Evolutionary conservation across 2,888 invertebrate genomes (phyloP).

Genomic region (Tinea trinotella): DNA sequence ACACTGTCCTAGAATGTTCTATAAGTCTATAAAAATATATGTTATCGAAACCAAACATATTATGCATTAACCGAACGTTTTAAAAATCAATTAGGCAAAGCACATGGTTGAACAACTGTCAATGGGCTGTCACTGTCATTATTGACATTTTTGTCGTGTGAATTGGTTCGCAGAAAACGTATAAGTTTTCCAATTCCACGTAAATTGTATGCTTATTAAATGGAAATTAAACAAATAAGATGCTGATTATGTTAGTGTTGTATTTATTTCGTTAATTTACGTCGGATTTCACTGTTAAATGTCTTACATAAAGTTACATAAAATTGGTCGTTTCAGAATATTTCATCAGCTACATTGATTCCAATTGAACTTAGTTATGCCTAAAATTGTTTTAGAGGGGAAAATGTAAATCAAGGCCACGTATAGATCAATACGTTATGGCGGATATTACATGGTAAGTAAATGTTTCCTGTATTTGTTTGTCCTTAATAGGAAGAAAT

Average conservation of each 20-base stretch:
- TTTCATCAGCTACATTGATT: conserved; percentile 3
- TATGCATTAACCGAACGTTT: not conserved
- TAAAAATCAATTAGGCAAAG: not conserved
- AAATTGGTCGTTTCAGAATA: not conserved
- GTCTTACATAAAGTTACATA: not conserved
- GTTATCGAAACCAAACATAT: too few species aligned
- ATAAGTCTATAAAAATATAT: too few species aligned
- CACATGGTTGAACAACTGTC: not conserved
- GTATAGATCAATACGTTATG: conserved; percentile 19
- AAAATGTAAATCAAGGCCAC: conserved; percentile 15
- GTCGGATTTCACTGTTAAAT: not conserved
- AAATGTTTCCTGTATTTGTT: not conserved
- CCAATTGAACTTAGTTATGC: conserved; percentile 1
- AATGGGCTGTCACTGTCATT: not conserved
- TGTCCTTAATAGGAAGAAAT: too few species aligned
- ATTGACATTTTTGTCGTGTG: not conserved
- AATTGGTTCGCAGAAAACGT: not conserved
- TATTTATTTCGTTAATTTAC: not conserved
- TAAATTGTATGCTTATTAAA: not conserved
- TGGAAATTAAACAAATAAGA: not conserved
- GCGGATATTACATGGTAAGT: conserved; percentile 22
- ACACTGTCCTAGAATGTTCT: too few species aligned
- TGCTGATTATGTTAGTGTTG: not conserved
- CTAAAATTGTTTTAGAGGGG: not conserved
- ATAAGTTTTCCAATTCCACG: not conserved